phyloP scores from a whole-genome alignment of 2,797 vertebrate genomes.

The Phyllotis vaccarum region DNA sequence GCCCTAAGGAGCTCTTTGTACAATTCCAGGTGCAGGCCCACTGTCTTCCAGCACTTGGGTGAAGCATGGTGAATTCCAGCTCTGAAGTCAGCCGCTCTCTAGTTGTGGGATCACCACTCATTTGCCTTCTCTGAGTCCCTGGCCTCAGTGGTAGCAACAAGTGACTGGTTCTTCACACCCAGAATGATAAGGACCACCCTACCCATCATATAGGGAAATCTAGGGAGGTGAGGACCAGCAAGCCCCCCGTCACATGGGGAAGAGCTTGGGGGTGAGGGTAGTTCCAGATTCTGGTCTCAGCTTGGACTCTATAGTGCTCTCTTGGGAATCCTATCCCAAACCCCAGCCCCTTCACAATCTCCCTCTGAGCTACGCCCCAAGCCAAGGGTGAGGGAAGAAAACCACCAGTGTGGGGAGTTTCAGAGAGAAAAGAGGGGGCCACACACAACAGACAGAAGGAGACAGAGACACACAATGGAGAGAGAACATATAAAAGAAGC shows the following conservation, averaged over 20 bases:
- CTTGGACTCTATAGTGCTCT: background rate
- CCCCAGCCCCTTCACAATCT: background rate
- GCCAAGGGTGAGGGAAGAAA: background rate
- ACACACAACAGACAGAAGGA: background rate
- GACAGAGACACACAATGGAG: background rate
- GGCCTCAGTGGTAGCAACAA: background rate
- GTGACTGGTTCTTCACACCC: too few species aligned
- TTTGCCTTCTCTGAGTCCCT: background rate
- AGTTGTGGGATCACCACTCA: background rate
- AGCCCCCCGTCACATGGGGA: fast-evolving
- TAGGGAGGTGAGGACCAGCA: background rate
- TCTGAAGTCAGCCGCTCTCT: background rate
- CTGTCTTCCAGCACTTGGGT: background rate
- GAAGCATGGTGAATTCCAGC: background rate
- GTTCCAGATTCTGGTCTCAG: background rate
- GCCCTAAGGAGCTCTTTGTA: background rate
- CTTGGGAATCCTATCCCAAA: background rate
- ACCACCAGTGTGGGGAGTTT: too few species aligned
- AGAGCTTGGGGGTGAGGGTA: fast-evolving
- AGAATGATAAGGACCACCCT: background rate
- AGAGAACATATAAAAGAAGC: too few species aligned
- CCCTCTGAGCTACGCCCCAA: background rate
- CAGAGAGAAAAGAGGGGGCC: background rate
- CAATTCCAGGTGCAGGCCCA: fast-evolving
- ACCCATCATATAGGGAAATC: fast-evolving